These are phyloP conservation scores for Aleiodes alternator DNA, from an alignment of 2,888 invertebrate genomes.

Conservation along the genomic window DNA sequence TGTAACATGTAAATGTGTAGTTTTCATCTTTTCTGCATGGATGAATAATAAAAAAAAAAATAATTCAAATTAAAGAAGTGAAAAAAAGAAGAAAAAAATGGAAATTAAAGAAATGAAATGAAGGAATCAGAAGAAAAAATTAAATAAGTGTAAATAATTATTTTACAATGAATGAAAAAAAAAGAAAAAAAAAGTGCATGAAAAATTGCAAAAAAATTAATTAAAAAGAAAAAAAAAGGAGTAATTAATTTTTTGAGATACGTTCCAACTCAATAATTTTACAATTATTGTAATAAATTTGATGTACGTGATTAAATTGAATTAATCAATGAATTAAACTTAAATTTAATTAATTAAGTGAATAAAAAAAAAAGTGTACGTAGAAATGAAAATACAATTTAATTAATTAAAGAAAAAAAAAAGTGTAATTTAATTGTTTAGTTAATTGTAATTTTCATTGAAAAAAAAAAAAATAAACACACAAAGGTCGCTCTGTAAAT, in stretches of 20 bases:
- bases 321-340: constrained; percentile 26
- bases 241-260: constrained; percentile 5
- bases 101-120: not conserved
- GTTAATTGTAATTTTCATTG: constrained; percentile 16
- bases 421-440: constrained; percentile 27
- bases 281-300: constrained; percentile 44
- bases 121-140: not conserved
- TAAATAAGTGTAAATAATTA: constrained; percentile 23
- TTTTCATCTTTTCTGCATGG: constrained; percentile 35
- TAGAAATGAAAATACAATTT: constrained; percentile 4
- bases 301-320: constrained; percentile 38
- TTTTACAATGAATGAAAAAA: constrained; percentile 14
- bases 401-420: constrained; percentile 33
- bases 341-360: too few species aligned
- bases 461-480: too few species aligned
- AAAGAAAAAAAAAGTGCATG: not conserved
- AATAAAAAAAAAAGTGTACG: constrained; percentile 9
- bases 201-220: constrained; percentile 5
- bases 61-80: not conserved
- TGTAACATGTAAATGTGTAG: constrained; percentile 52
- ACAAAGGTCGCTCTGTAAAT: not conserved
- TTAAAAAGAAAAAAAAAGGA: not conserved
- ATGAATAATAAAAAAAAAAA: not conserved
- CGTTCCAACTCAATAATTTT: constrained; percentile 33
- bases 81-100: not conserved